These are phyloP conservation scores for Prunella fulvescens DNA, from an alignment of 2,113 vertebrate species.

Conservation along the genomic window DNA sequence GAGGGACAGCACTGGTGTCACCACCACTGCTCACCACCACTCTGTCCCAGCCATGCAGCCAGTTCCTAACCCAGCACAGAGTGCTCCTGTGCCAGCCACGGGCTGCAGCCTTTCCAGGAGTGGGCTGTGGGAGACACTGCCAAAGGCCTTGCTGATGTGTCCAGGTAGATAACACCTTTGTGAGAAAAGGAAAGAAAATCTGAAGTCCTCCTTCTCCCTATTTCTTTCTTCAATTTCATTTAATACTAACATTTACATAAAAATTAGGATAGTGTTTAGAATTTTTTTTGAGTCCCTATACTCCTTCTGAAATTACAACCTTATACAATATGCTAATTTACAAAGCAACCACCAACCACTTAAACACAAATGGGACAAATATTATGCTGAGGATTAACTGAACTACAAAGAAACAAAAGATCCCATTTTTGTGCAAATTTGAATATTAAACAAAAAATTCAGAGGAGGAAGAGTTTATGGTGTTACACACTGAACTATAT, in stretches of 20 bases:
- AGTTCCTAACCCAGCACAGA: neutral
- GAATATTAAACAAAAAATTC: neutral
- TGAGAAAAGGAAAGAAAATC: neutral
- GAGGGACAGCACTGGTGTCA: neutral
- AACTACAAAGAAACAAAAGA: neutral
- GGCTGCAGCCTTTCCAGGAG: neutral
- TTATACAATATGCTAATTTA: neutral
- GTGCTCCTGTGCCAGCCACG: neutral
- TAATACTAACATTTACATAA: neutral
- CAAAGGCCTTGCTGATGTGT: neutral
- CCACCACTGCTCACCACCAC: no score
- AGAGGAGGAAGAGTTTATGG: neutral
- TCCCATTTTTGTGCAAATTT: neutral
- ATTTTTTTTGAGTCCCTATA: neutral
- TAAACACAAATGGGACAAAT: neutral
- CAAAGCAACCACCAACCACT: neutral
- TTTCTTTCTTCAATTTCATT: neutral
- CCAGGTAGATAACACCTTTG: neutral
- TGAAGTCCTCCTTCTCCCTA: neutral
- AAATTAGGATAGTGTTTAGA: neutral
- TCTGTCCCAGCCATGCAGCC: no score
- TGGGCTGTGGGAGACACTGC: neutral
- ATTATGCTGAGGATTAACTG: neutral
- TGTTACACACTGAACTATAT: neutral
- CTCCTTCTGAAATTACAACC: neutral